Percentiles rank a stretch among this genome's conserved stretches.
phyloP scores from a whole-genome alignment of 92 coral and sea anemone species.

The Palythoa grandis region DNA sequence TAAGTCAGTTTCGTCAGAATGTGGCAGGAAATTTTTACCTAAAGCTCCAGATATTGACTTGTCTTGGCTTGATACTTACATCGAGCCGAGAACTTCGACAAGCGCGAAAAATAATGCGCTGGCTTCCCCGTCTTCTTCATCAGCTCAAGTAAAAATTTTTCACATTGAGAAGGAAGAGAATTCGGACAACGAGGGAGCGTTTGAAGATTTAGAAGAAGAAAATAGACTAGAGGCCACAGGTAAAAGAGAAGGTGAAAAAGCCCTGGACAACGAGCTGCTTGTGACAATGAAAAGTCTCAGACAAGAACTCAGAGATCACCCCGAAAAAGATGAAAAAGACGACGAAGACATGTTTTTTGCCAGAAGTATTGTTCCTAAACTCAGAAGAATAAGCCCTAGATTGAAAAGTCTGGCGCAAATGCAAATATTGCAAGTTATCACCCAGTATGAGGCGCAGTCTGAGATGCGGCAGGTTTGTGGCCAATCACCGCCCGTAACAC shows the following conservation, averaged over 20 bases:
- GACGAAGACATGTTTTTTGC: constrained; percentile 35
- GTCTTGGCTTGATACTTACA: constrained; percentile 39
- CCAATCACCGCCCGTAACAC: neutral
- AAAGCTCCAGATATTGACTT: constrained; percentile 34
- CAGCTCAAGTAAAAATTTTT: constrained; percentile 13
- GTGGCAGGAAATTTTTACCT: neutral
- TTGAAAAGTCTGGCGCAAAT: constrained; percentile 27
- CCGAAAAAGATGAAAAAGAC: constrained; percentile 20
- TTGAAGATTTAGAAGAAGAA: constrained; percentile 26
- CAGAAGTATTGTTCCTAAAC: constrained; percentile 39
- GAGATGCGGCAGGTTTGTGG: constrained; percentile 30
- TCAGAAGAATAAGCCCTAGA: constrained; percentile 35
- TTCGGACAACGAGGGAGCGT: constrained; percentile 24
- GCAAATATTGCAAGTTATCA: constrained; percentile 38
- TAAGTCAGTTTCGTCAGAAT: constrained; percentile 25
- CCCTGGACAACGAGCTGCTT: constrained; percentile 20
- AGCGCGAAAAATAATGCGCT: neutral
- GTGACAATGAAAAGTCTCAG: constrained; percentile 29
- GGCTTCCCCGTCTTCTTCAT: constrained; percentile 6
- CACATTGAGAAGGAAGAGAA: constrained; percentile 35
- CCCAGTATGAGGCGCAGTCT: constrained; percentile 36
- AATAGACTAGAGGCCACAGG: neutral
- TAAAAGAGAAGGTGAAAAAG: neutral
- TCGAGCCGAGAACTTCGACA: constrained; percentile 18
- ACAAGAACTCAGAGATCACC: constrained; percentile 34